These are phyloP conservation scores for Cryptoprocta ferox DNA, from an alignment of 2,797 vertebrate species.

Conservation along the genomic window DNA sequence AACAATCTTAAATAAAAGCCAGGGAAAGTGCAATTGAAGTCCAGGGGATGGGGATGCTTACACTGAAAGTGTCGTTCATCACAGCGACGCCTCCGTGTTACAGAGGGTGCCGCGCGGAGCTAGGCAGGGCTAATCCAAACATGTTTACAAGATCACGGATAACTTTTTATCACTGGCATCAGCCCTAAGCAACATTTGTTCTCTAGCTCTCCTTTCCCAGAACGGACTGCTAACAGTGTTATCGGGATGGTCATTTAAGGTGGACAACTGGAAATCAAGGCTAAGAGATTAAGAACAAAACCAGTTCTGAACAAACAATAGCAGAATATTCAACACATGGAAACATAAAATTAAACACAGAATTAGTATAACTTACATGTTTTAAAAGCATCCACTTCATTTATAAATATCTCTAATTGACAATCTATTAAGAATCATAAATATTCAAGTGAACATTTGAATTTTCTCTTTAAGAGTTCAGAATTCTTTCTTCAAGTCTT, in stretches of 20 bases:
- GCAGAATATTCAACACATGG: constrained; percentile 62
- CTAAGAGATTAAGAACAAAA: constrained; percentile 69
- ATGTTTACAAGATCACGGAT: not conserved
- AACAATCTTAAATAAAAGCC: not conserved
- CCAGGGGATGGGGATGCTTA: not conserved
- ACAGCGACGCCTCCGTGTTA: constrained; percentile 18
- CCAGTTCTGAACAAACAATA: constrained; percentile 66
- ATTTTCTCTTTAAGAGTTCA: constrained; percentile 83
- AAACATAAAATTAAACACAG: constrained; percentile 75
- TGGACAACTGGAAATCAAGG: constrained; percentile 66
- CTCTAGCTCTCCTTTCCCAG: constrained; percentile 17
- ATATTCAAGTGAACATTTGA: constrained; percentile 88
- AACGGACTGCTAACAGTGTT: constrained; percentile 8
- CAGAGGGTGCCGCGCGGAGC: constrained; percentile 17
- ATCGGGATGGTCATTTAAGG: constrained; percentile 49
- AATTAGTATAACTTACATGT: constrained; percentile 86
- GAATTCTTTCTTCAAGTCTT: constrained; percentile 84
- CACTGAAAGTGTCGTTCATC: not conserved
- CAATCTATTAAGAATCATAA: constrained; percentile 84
- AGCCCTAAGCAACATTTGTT: constrained; percentile 41
- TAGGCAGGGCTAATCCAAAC: not conserved
- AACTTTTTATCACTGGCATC: not conserved
- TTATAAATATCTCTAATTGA: constrained; percentile 88
- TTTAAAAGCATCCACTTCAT: constrained; percentile 86
- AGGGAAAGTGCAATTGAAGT: not conserved